Base-by-base conservation (phyloP, 1,140 invertebrate species). In the Cepaea nemoralis region DNA sequence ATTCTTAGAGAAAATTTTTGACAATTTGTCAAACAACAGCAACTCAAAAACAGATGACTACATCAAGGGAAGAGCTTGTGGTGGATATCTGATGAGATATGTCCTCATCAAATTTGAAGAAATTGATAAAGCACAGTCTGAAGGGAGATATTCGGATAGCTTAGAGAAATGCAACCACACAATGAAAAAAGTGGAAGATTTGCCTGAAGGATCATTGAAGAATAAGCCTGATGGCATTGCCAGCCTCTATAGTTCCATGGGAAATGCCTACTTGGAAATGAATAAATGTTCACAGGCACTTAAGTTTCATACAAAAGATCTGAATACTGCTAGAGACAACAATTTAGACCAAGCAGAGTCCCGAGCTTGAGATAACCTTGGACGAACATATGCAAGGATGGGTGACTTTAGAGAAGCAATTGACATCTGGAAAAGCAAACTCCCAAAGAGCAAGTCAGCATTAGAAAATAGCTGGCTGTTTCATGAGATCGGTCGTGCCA, bases 401-500 rank as follows among this genome's bases (percentile, higher is more conserved):
- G 89, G 90, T 75, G 84, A 91, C 70, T 92, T 86, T 83, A 82
- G 88, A 75, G 86, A 90, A 73, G 91, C 91, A 50, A 89, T 92
- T 71, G 85, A 89, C 63, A 86, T 91, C 22, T 91, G 90, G 90
- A 83, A 87, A 81, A 71, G 87, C 59, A 92, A 92, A 78, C 74
- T 92, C 31, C 89, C 89, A 24, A 82, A 88, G 48, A 89, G 86
- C 59, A 88, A 89, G 80, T 86, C 87, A 35, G 66, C 87, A 3
- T 74, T 91, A 45, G 91, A 92, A 84, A 90, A 84, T 42, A 89
- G 90, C 8, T 92, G 92, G 92, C 80, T 92, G 35, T 89, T 88
- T 83, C 91, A 92, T 84, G 91, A 92, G 83, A 91, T 92, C 27
- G 91, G 91, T 22, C 84, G 90, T 92, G 92, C 80, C 86, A 91